Conservation (phyloP, 2,888 invertebrate species). For the Junonia oenone region DNA sequence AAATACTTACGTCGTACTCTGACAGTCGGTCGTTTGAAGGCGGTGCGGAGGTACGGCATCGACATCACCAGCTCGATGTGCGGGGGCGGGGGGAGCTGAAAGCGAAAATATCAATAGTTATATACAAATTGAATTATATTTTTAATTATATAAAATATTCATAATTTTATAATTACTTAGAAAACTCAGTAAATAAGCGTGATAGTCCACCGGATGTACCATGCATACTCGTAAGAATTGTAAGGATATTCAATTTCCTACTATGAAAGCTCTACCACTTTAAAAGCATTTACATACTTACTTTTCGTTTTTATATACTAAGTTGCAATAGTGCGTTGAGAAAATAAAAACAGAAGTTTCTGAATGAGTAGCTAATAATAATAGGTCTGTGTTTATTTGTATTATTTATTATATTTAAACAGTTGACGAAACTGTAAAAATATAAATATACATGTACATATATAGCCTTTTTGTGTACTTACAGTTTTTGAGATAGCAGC, state of each 20-base stretch:
- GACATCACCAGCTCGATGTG: slow-evolving; percentile 86
- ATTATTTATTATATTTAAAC: too few species aligned
- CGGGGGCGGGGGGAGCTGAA: slow-evolving; percentile 85
- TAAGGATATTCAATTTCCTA: neutral
- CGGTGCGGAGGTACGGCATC: slow-evolving; percentile 83
- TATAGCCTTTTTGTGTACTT: slow-evolving; percentile 62
- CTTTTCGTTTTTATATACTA: too few species aligned
- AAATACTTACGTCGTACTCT: slow-evolving; percentile 81
- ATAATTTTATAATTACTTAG: too few species aligned
- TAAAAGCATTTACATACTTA: too few species aligned
- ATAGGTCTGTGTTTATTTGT: too few species aligned
- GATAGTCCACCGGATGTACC: neutral
- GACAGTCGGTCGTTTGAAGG: slow-evolving; percentile 81
- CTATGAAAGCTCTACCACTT: too few species aligned
- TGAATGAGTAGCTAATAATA: too few species aligned
- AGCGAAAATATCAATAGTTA: slow-evolving; percentile 12
- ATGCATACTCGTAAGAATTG: neutral
- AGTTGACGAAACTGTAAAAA: too few species aligned
- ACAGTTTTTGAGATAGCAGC: slow-evolving; percentile 89
- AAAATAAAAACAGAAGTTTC: too few species aligned
- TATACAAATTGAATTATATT: neutral
- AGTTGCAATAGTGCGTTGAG: too few species aligned
- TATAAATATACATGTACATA: too few species aligned
- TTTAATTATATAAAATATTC: neutral
- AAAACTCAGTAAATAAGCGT: too few species aligned